These are phyloP conservation scores for Labeo catla DNA, from an alignment of 2,113 vertebrate species.

Conservation along the genomic window DNA sequence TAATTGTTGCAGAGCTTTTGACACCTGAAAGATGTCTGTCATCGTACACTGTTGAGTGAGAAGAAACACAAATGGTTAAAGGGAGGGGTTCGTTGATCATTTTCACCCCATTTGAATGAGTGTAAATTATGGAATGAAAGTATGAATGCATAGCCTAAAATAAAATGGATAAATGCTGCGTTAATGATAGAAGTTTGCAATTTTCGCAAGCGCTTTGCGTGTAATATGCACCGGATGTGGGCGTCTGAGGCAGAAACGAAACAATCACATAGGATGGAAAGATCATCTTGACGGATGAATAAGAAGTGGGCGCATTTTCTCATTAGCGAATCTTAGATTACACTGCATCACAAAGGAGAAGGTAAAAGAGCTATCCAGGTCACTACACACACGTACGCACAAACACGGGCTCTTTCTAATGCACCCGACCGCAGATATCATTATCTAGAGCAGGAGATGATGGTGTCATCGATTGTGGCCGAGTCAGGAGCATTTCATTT, in stretches of 20 bases:
- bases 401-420: conserved; percentile 45
- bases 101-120: not conserved
- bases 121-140: not conserved
- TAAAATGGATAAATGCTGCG: not conserved
- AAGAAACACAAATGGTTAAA: not conserved
- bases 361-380: conserved; percentile 31
- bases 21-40: conserved; percentile 34
- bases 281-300: conserved; percentile 40
- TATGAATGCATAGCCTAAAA: not conserved
- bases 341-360: conserved; percentile 40
- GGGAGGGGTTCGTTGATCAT: not conserved
- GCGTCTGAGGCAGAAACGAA: conserved; percentile 3
- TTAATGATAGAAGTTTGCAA: not conserved
- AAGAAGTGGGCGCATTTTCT: conserved; percentile 38
- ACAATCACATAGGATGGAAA: conserved; percentile 26
- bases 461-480: conserved; percentile 71
- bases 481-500: conserved; percentile 67
- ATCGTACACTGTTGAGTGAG: conserved; percentile 6
- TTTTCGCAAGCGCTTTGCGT: not conserved
- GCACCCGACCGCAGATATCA: conserved; percentile 56
- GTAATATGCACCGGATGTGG: not conserved
- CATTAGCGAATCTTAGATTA: conserved; percentile 50
- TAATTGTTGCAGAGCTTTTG: conserved; percentile 43
- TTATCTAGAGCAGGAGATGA: conserved; percentile 58
- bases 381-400: conserved; percentile 35